Conservation (phyloP, 2,797 vertebrate species). For the Limosa lapponica region DNA sequence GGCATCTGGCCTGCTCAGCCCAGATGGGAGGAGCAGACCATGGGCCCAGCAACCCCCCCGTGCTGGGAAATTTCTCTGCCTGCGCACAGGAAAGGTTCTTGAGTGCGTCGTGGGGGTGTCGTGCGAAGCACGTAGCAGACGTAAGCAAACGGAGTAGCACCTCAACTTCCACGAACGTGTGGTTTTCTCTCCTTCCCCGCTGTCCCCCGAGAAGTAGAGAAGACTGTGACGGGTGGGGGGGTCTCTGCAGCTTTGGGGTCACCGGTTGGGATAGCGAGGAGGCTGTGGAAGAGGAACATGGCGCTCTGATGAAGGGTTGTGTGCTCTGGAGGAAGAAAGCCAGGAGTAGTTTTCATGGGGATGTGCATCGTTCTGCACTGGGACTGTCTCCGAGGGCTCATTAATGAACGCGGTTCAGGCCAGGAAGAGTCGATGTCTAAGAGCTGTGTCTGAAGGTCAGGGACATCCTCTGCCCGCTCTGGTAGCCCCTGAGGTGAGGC, state of each 20-base stretch:
- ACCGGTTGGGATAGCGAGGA: not conserved
- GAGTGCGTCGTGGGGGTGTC: not conserved
- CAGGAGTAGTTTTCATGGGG: not conserved
- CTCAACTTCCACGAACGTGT: not conserved
- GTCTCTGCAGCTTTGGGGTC: not conserved
- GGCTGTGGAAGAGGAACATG: not conserved
- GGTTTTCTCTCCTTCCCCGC: not conserved
- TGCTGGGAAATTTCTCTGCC: not conserved
- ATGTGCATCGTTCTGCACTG: not conserved
- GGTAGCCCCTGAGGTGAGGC: not conserved
- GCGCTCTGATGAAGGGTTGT: not conserved
- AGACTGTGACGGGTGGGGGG: not conserved
- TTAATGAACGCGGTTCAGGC: rapidly evolving
- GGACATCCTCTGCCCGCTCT: rapidly evolving
- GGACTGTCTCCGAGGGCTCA: not conserved
- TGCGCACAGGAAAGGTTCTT: not conserved
- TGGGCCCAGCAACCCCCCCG: not conserved
- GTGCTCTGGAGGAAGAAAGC: not conserved
- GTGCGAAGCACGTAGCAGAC: not conserved
- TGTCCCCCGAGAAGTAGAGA: not conserved
- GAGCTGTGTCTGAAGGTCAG: not conserved
- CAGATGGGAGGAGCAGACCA: not conserved
- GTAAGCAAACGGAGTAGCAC: not conserved
- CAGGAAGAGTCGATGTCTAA: not conserved
- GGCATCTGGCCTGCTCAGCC: not conserved